Evolutionary conservation across 2,888 invertebrate genomes (phyloP).

Genomic region (Athetis lepigone): DNA sequence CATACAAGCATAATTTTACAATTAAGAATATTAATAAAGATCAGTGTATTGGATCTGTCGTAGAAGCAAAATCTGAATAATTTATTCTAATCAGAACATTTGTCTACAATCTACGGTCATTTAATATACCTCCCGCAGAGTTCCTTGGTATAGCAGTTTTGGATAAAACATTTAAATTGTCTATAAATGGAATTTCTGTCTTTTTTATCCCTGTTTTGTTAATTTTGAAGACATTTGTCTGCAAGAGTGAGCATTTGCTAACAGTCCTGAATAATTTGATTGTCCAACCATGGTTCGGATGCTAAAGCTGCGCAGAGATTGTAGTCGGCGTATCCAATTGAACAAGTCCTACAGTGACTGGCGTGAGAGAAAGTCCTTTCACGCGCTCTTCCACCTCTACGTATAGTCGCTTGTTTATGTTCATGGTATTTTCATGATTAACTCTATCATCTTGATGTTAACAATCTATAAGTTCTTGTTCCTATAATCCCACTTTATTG

Average conservation of each 20-base stretch:
- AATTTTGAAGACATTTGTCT: too few relatives aligned
- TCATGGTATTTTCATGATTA: constrained; percentile 11
- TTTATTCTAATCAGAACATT: constrained; percentile 50
- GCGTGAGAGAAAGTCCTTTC: constrained; percentile 28
- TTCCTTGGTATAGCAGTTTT: constrained; percentile 1
- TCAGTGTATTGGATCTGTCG: constrained; percentile 18
- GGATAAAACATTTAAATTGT: constrained; percentile 1
- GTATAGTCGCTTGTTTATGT: not conserved
- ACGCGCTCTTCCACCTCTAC: not conserved
- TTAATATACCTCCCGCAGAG: constrained; percentile 25
- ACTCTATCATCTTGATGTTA: too few relatives aligned
- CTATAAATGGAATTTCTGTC: constrained; percentile 17
- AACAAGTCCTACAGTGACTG: constrained; percentile 3
- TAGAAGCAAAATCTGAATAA: constrained; percentile 26
- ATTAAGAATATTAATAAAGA: constrained; percentile 31
- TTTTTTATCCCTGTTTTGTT: not conserved
- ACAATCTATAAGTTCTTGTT: too few relatives aligned
- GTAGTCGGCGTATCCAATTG: not conserved
- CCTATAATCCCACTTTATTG: not conserved
- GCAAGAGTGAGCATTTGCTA: too few relatives aligned
- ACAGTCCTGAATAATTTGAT: not conserved
- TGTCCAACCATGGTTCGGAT: not conserved
- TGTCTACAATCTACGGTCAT: constrained; percentile 16
- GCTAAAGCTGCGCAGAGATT: not conserved
- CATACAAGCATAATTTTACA: constrained; percentile 28